Percentiles rank a stretch among this genome's conserved stretches.
Evolutionary conservation across 2,113 vertebrate species (phyloP).

Genomic region (Triplophysa siluroides): DNA sequence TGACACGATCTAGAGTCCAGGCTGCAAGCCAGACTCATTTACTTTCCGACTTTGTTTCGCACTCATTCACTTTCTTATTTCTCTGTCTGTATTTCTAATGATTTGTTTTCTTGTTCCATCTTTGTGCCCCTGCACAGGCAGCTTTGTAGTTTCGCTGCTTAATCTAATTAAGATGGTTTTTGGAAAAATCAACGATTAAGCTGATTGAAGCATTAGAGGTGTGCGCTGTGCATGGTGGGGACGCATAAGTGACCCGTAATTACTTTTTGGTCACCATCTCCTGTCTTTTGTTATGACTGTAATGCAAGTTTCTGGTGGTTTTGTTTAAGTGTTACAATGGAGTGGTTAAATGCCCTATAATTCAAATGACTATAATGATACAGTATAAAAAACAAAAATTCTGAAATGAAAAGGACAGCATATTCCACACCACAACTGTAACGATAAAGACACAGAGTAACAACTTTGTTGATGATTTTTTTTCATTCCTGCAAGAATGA

Average conservation of each 20-base stretch:
- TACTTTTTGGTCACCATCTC: conserved; percentile 74
- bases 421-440: too few species aligned
- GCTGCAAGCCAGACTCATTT: conserved; percentile 8
- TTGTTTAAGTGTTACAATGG: too few species aligned
- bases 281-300: conserved; percentile 63
- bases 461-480: too few species aligned
- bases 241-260: conserved; percentile 70
- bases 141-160: not conserved
- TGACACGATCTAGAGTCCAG: conserved; percentile 20
- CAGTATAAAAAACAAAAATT: too few species aligned
- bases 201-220: not conserved
- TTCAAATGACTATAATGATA: too few species aligned
- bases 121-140: not conserved
- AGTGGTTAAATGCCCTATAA: too few species aligned
- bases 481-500: too few species aligned
- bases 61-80: conserved; percentile 23
- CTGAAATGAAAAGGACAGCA: too few species aligned
- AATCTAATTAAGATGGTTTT: conserved; percentile 26
- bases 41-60: not conserved
- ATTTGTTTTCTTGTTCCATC: conserved; percentile 21
- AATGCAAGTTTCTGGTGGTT: too few species aligned
- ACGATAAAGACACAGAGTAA: too few species aligned
- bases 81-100: conserved; percentile 29
- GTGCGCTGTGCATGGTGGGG: not conserved
- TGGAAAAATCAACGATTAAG: conserved; percentile 16